These are phyloP conservation scores for Anolis carolinensis DNA, from an alignment of 2,113 vertebrate species.

Conservation along the genomic window DNA sequence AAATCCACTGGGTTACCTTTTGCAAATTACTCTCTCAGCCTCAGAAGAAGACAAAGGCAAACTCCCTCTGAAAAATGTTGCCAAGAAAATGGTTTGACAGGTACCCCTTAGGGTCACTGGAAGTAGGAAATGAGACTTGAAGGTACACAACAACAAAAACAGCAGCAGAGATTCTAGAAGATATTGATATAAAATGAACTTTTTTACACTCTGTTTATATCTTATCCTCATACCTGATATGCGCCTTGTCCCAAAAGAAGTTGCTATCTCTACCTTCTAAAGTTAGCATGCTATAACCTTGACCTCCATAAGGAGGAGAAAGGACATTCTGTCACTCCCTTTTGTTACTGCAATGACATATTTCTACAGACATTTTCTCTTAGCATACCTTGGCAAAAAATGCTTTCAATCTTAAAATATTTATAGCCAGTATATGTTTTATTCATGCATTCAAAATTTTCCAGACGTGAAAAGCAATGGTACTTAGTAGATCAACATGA, in stretches of 20 bases:
- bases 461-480: constrained; percentile 19
- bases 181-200: no score
- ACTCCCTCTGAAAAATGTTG: no score
- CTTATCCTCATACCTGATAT: background rate
- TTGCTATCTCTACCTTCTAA: background rate
- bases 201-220: background rate
- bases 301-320: background rate
- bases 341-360: background rate
- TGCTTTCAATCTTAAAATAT: constrained; percentile 25
- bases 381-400: constrained; percentile 19
- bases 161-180: no score
- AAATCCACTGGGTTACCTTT: no score
- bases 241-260: background rate
- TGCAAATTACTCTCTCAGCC: no score
- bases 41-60: no score
- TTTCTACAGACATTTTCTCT: constrained; percentile 7
- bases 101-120: no score
- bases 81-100: no score
- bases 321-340: background rate
- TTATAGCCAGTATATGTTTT: constrained; percentile 26
- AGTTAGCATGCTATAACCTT: background rate
- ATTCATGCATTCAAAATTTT: constrained; percentile 29
- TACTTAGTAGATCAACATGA: constrained; percentile 9
- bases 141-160: no score
- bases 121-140: no score